These are phyloP conservation scores for Harmothoe impar DNA, from an alignment of 2,888 invertebrate genomes.

Conservation along the genomic window DNA sequence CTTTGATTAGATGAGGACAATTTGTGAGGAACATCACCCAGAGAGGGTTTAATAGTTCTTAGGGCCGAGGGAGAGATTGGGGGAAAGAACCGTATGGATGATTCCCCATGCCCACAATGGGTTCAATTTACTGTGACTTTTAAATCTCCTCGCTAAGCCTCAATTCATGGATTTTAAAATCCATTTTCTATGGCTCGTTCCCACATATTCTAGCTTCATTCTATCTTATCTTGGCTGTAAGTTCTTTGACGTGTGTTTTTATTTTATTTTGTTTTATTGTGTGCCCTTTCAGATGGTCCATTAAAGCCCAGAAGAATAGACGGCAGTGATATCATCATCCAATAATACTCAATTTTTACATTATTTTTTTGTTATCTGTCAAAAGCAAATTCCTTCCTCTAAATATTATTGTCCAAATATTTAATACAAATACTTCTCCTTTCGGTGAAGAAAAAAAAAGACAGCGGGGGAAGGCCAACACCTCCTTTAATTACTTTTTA, in stretches of 20 bases:
- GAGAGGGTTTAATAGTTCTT: no score
- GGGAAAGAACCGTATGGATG: not conserved
- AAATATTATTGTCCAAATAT: not conserved
- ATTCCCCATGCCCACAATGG: not conserved
- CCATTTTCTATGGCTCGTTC: no score
- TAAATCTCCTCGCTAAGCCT: no score
- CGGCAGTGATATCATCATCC: not conserved
- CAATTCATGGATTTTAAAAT: no score
- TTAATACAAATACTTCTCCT: not conserved
- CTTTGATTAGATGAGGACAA: not conserved
- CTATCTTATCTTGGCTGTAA: no score
- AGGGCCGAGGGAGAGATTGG: no score
- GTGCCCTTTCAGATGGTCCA: not conserved
- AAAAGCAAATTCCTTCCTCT: not conserved
- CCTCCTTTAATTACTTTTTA: conserved; percentile 18
- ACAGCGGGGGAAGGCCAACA: not conserved
- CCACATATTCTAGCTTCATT: no score
- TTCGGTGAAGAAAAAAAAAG: not conserved
- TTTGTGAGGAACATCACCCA: no score
- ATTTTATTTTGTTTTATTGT: not conserved
- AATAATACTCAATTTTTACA: not conserved
- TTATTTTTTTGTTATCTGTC: not conserved
- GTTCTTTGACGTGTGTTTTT: no score
- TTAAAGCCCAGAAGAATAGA: no score
- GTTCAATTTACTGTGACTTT: not conserved